phyloP scores from a whole-genome alignment of 2,113 vertebrate species.

The Cinclus cinclus region DNA sequence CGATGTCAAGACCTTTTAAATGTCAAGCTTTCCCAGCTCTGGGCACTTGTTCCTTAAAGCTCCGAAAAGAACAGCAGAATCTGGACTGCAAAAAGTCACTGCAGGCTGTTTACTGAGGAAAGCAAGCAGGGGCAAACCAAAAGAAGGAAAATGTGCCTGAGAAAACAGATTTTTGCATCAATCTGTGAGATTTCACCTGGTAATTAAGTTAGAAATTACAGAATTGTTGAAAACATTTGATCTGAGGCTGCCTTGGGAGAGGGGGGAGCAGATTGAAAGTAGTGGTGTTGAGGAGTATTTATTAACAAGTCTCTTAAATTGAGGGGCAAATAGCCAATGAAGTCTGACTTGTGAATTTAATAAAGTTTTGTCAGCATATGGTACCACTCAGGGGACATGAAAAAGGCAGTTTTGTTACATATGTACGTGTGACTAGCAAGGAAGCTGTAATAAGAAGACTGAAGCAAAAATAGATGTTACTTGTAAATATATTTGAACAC shows the following conservation, averaged over 20 bases:
- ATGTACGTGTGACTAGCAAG: background rate
- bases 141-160: background rate
- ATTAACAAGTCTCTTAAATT: slow-evolving; percentile 22
- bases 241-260: background rate
- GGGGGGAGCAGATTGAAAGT: background rate
- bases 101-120: background rate
- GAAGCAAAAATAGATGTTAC: slow-evolving; percentile 35
- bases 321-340: slow-evolving; percentile 43
- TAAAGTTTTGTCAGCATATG: slow-evolving; percentile 38
- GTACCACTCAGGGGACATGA: background rate
- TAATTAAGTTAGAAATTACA: background rate
- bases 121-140: background rate
- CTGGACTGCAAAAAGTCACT: background rate
- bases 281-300: background rate
- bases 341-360: slow-evolving; percentile 38
- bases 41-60: slow-evolving; percentile 19
- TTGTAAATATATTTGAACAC: background rate
- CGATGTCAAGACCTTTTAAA: slow-evolving; percentile 69
- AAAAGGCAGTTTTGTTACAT: background rate
- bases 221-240: background rate
- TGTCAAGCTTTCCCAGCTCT: slow-evolving; percentile 55
- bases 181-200: background rate
- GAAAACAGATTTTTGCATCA: background rate
- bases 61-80: slow-evolving; percentile 8
- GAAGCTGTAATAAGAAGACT: background rate